Evolutionary conservation across 2,113 vertebrate species (phyloP), one percentile per base, ranked within the genome.

Genomic region (Egretta garzetta): DNA sequence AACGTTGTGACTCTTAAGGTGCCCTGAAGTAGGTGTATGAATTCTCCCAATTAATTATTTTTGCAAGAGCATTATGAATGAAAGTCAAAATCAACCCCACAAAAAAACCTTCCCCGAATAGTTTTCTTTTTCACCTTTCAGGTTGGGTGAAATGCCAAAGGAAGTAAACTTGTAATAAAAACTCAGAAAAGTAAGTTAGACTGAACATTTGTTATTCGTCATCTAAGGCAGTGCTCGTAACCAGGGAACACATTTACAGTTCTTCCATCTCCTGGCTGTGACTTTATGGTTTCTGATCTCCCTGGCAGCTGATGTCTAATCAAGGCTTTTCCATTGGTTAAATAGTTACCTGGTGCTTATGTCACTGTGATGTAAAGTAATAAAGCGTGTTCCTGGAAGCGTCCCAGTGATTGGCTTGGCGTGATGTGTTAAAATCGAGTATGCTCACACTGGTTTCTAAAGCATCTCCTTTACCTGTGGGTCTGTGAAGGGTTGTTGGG

Each of bases 331-430:
- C 60, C 60, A 1, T 0, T 20, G 39, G 12, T 37, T 80, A 18
- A 33, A 1, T 13, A 35, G 23, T 9, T 32, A 6, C 14, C 49
- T 59, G 75, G 26, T 66, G 17, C 56, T 56, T 66, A 16, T 0
- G 0, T 67, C 24, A 3, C 6, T 58, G 3, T 0, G 5, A 3
- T 35, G 49, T 43, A 6, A 62, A 24, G 23, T 12, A 30, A 27
- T 12, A 22, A 3, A 20, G n/a, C 9, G 1, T 23, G 3, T 17
- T 70, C 6, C 60, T 70, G 26, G 22, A 67, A 52, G 62, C 2
- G 14, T 71, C 49, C 21, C 7, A 2, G 32, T 14, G 26, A 5
- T 1, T 33, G 80, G 4, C 53, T 18, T 70, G 33, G 60, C 56
- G 50, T 0, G 33, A 15, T 18, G 4, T 49, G 22, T 35, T 60